Percentiles rank a stretch among this genome's conserved stretches.
Conservation (phyloP, 2,888 invertebrate species). For the Caenorhabditis parvicauda region DNA sequence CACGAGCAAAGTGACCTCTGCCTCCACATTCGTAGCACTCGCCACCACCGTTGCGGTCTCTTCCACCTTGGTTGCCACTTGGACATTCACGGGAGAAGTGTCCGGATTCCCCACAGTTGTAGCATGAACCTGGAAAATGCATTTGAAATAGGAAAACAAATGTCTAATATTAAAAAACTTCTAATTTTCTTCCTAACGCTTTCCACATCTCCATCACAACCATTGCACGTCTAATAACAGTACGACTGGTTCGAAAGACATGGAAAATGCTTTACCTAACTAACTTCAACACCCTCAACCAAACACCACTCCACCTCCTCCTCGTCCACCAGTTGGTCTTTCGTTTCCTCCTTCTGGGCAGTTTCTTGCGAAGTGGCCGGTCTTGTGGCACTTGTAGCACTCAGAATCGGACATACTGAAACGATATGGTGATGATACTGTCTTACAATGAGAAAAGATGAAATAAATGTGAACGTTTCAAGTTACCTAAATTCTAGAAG, state of each 20-base stretch:
- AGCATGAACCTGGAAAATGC: constrained; percentile 35
- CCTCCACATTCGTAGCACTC: constrained; percentile 22
- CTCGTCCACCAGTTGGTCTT: constrained; percentile 20
- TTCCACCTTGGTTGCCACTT: constrained; percentile 22
- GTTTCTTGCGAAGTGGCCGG: constrained; percentile 53
- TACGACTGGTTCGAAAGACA: constrained; percentile 13
- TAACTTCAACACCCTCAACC: constrained; percentile 23
- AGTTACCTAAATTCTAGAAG: too few relatives aligned
- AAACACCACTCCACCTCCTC: constrained; percentile 40
- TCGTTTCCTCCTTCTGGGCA: constrained; percentile 34
- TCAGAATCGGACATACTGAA: constrained; percentile 34
- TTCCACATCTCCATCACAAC: constrained; percentile 21
- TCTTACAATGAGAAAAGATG: too few relatives aligned
- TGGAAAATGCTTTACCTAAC: constrained; percentile 29
- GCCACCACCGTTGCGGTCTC: constrained; percentile 25
- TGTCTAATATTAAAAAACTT: background rate
- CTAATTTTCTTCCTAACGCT: constrained; percentile 11
- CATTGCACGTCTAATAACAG: constrained; percentile 15
- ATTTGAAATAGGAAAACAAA: constrained; percentile 3
- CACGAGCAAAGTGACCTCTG: constrained; percentile 19
- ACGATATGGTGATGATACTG: too few relatives aligned
- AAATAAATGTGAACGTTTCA: background rate
- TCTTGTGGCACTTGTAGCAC: constrained; percentile 55
- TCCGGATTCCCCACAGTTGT: constrained; percentile 50
- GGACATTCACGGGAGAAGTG: constrained; percentile 59